Base-by-base conservation (phyloP, 30 jellyfish, hydroid and myxozoan genomes). In the Rhopilema esculentum region DNA sequence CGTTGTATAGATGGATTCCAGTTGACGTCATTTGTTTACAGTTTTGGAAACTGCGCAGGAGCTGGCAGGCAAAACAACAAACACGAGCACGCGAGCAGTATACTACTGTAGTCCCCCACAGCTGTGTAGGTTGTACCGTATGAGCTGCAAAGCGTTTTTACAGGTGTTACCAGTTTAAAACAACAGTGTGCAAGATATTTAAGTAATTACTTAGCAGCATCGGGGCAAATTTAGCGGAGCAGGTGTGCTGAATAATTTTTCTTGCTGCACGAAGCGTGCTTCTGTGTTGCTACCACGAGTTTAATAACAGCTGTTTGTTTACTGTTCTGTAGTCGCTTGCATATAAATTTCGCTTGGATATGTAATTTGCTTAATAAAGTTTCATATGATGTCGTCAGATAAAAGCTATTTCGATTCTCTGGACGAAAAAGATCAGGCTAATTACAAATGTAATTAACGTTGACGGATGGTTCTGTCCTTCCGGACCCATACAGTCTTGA, bases 401-500 rank as follows among this genome's bases (percentile, higher is more conserved):
- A 21, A 23, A 64, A 64, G 32, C 75, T 72, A 72, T 49, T 72
- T 31, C 57, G 48, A 49, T 21, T 26, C 84, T 31, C 48, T 72
- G 28, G 27, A 27, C 24, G 75, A 76, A 49, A 48, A 76, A 76
- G 73, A 40, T 76, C 29, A 27, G 73, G 33, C 77, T 67, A 40
- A 0, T 67, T 67, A 67, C 33, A 67, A 83, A 57, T 20, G 76
- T 30, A 67, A 69, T 30, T 70, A 51, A 84, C 61, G 8, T 0
- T 70, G 23, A 68, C 88, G 51, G 49, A 48, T 72, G 93, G 89
- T 16, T 50, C 50, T 28, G 30, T 48, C 25, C 88, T 84, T 33
- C 93, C 89, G 16, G 93, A 84, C 51, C 89, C 93, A 72, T 72
- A 31, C 69, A 79, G 69, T 33, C 83, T 84, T 21, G 51, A 70